A percentile compares a stretch with the other conserved stretches of the same genome.
Evolutionary conservation across 2,113 vertebrate species (phyloP).

Genomic region (Daphoenositta chrysoptera): DNA sequence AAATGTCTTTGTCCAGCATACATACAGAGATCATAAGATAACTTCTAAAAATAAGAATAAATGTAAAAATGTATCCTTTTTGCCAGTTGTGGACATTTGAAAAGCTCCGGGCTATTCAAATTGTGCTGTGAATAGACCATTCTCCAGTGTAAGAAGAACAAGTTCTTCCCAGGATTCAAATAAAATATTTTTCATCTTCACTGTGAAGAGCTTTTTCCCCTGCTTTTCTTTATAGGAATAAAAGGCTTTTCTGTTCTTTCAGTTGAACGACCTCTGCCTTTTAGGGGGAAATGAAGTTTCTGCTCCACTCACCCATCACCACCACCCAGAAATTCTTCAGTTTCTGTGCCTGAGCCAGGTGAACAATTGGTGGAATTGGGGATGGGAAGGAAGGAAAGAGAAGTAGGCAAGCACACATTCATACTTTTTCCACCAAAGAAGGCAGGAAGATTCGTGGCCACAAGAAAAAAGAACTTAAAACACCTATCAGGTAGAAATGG

Average conservation of each 20-base stretch:
- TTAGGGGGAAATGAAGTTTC: constrained; percentile 14
- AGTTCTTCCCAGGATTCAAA: constrained; percentile 42
- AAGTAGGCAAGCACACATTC: rapidly evolving
- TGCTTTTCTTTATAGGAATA: constrained; percentile 42
- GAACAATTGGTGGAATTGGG: neutral
- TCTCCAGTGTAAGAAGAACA: neutral
- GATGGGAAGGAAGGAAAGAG: neutral
- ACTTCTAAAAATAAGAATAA: neutral
- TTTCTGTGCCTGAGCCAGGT: constrained; percentile 1
- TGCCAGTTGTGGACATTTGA: neutral
- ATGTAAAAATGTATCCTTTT: neutral
- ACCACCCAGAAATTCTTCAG: constrained; percentile 34
- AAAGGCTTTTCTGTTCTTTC: constrained; percentile 49
- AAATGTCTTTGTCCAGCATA: neutral
- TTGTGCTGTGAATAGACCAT: neutral
- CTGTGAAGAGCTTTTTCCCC: constrained; percentile 39
- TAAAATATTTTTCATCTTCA: constrained; percentile 57
- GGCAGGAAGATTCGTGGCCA: neutral
- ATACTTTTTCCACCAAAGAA: neutral
- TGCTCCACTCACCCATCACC: constrained; percentile 61
- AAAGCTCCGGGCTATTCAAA: neutral
- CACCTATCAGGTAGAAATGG: neutral
- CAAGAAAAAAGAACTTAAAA: neutral
- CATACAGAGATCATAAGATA: neutral
- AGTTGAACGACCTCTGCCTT: neutral